Base-by-base conservation (phyloP, 30 jellyfish, hydroid and myxozoan genomes). In the Aurelia coerulea region DNA sequence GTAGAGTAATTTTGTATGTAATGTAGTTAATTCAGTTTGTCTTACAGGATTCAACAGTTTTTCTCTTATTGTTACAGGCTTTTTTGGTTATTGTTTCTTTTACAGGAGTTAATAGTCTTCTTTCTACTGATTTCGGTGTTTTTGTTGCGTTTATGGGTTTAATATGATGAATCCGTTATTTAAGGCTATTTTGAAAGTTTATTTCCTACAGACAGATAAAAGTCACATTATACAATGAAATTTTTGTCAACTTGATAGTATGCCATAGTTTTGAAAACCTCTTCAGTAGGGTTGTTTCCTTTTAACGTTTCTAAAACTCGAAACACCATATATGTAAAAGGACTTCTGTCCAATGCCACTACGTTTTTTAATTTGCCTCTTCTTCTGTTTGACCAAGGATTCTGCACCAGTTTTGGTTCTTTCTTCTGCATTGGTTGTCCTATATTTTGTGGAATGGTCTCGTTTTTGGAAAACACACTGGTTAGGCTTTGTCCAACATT, bases 251-350 rank as follows among this genome's bases (percentile, higher is more conserved):
- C 94, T 68, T 88, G 85, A 51, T 66, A 41, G 54, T 76, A 93
- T 52, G 17, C 39, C 68, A 60, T 91, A 16, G 65, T 5, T 17
- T 84, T 49, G 18, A 88, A 69, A 32, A 72, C 85, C 9, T 56
- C 74, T 17, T 74, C 96, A 32, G 52, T 56, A 1, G 84, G 41
- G 71, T 65, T 69, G 31, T 73, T 77, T 16, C 92, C 97, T 65
- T 88, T 81, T 56, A 93, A 80, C 35, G 85, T 89, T n/a, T 83
- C 97, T 10, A 93, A 41, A 60, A 93, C 98, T 49, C 90, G 72
- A 42, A 97, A 74, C 7, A 88, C 88, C 98, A 93, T 93, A 65
- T 75, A 88, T 12, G 93, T 93, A 77, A 93, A 93, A 0, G 98
- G 84, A 67, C 89, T 93, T 62, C 84, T 94, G 35, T 88, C 96